A percentile compares a stretch with the other conserved stretches of the same genome.
Conservation (phyloP, 2,797 vertebrate species). For the Brachyalestes nurse region DNA sequence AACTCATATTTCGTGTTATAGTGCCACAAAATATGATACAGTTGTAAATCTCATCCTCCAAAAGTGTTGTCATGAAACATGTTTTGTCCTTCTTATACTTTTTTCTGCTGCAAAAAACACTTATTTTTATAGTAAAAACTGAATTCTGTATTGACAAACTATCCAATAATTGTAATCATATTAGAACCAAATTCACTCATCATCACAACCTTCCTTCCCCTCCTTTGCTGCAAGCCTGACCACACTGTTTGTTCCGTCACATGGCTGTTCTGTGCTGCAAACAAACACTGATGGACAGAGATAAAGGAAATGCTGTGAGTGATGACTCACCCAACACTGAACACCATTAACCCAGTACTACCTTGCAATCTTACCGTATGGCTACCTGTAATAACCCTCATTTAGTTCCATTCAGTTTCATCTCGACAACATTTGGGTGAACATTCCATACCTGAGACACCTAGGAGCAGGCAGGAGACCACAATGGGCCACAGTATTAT, state of each 20-base stretch:
- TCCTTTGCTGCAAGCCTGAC: background rate
- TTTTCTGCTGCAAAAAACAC: no score
- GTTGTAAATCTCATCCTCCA: no score
- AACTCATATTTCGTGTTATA: no score
- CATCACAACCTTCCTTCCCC: background rate
- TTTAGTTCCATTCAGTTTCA: background rate
- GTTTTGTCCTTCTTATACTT: no score
- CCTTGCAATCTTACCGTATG: background rate
- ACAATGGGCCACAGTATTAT: background rate
- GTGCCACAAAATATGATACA: no score
- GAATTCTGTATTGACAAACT: background rate
- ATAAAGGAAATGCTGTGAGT: slow-evolving; percentile 1
- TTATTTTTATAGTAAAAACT: no score
- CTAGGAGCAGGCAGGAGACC: background rate
- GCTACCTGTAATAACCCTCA: background rate
- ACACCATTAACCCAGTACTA: background rate
- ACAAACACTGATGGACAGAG: background rate
- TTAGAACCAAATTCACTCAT: background rate
- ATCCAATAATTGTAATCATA: background rate
- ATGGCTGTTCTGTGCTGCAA: background rate
- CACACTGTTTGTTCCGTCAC: background rate
- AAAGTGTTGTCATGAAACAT: no score
- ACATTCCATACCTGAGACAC: background rate
- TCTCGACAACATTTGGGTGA: background rate
- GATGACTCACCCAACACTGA: background rate